Percentiles rank a stretch among this genome's conserved stretches.
These are phyloP conservation scores for Dasysyrphus tricinctus DNA, from an alignment of 2,888 invertebrate genomes.

Conservation along the genomic window DNA sequence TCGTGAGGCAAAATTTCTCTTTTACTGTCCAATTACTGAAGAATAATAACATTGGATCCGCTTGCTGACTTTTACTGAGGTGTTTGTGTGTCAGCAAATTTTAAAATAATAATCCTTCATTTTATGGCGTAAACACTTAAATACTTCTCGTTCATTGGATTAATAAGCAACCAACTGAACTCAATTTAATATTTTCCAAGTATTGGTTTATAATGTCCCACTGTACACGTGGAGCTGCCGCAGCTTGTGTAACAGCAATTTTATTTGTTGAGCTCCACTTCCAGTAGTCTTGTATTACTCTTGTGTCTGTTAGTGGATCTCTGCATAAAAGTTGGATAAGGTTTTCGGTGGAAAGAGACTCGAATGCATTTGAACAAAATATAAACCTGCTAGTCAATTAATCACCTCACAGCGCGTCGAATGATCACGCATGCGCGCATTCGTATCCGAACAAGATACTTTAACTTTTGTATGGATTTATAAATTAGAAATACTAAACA, in stretches of 20 bases:
- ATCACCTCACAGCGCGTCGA: slow-evolving; percentile 24
- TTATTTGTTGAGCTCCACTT: not conserved
- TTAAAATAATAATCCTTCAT: too few relatives aligned
- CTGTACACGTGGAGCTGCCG: not conserved
- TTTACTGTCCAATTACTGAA: too few relatives aligned
- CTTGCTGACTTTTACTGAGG: too few relatives aligned
- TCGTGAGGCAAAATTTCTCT: too few relatives aligned
- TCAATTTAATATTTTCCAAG: not conserved
- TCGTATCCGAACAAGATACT: not conserved
- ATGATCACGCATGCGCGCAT: slow-evolving; percentile 29
- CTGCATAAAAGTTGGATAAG: slow-evolving; percentile 2
- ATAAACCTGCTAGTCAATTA: slow-evolving; percentile 20
- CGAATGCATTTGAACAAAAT: slow-evolving; percentile 15
- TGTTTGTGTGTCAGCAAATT: too few relatives aligned
- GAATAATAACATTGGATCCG: too few relatives aligned
- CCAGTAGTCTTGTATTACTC: not conserved
- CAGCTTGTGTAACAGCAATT: slow-evolving; percentile 29
- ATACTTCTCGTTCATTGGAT: too few relatives aligned
- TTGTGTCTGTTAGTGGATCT: not conserved
- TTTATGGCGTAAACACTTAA: too few relatives aligned
- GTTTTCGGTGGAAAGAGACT: slow-evolving; percentile 16
- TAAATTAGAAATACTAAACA: not conserved
- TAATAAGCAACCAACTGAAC: too few relatives aligned
- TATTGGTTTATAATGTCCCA: not conserved
- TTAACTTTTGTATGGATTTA: slow-evolving; percentile 19